A percentile compares a stretch with the other conserved stretches of the same genome.
phyloP scores from a whole-genome alignment of 2,113 vertebrate genomes.

The Myotis yumanensis region DNA sequence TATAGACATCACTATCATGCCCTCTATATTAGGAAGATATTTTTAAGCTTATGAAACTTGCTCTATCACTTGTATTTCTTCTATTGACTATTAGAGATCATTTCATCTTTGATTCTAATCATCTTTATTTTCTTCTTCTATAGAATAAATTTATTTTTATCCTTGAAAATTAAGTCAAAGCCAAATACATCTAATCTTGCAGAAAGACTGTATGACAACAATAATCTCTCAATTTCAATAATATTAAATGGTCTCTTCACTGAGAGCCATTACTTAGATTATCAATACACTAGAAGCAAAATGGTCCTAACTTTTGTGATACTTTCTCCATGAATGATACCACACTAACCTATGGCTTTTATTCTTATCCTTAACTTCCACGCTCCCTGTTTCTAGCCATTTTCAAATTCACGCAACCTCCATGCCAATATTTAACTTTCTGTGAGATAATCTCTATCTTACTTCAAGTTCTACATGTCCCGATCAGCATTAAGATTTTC shows the following conservation, averaged over 20 bases:
- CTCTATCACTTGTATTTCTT: not conserved
- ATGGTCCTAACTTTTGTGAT: not conserved
- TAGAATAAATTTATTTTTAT: not conserved
- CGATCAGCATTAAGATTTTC: not conserved
- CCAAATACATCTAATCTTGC: not conserved
- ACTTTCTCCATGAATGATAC: not conserved
- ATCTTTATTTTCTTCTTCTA: not conserved
- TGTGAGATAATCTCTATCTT: not conserved
- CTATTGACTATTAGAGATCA: not conserved
- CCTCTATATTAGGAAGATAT: not conserved
- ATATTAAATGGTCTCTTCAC: not conserved
- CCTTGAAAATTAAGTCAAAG: not conserved
- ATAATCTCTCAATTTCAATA: not conserved
- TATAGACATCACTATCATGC: not conserved
- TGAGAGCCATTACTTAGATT: not conserved
- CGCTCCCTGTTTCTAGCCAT: not conserved
- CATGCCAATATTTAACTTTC: not conserved
- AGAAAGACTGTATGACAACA: not conserved
- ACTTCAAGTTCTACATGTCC: not conserved
- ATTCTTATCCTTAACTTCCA: not conserved
- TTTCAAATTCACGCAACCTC: not conserved
- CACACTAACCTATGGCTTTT: not conserved
- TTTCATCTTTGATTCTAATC: not conserved
- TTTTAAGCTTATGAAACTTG: not conserved
- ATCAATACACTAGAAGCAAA: not conserved